Base-by-base conservation (phyloP, 2,797 vertebrate genomes). In the Mus spretus region DNA sequence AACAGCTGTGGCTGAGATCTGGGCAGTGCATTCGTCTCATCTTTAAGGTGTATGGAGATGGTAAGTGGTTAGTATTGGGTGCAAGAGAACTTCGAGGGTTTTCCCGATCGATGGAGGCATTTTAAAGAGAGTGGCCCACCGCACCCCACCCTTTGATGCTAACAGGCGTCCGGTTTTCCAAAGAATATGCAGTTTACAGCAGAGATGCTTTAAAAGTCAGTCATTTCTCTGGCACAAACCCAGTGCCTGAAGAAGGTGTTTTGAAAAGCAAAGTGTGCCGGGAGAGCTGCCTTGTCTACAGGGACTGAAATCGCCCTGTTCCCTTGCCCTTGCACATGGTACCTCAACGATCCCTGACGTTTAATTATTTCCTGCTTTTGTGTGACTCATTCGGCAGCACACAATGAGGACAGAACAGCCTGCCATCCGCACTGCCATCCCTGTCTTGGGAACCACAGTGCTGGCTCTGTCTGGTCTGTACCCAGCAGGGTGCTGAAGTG, bases 1-100 rank as follows among this genome's bases (percentile, higher is more conserved):
- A 97, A 90, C 75, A 84, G 67, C 87, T 96, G 28, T 97, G 90
- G 91, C 0, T 90, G 96, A 95, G 91, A 79, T 79, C 24, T 3
- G n/a, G 17, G 28, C 55, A 26, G 59, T 57, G 31, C 11, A 17
- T 94, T 6, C 50, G 90, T 84, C 55, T 86, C 20, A 90, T 74
- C 61, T 77, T 57, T 31, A 34, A 22, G n/a, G 57, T 80, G 75
- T 65, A 40, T 1, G 0, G 31, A n/a, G 70, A 26, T 37, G 77
- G 72, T 13, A 17, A 81, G 72, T 11, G 3, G 20, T 50, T 57
- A 31, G n/a, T 8, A 2, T 14, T 40, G 28, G 72, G 65, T 85
- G 75, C 19, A 22, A 17, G 26, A 53, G n/a, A 28, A 7, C 74
- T 28, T 4, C 10, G 0, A 63, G 0, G 17, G 55, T 87, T 83